Evolutionary conservation across 2,888 invertebrate species (phyloP), one percentile per base, ranked within the genome.

Genomic region (Hartigia nigra): DNA sequence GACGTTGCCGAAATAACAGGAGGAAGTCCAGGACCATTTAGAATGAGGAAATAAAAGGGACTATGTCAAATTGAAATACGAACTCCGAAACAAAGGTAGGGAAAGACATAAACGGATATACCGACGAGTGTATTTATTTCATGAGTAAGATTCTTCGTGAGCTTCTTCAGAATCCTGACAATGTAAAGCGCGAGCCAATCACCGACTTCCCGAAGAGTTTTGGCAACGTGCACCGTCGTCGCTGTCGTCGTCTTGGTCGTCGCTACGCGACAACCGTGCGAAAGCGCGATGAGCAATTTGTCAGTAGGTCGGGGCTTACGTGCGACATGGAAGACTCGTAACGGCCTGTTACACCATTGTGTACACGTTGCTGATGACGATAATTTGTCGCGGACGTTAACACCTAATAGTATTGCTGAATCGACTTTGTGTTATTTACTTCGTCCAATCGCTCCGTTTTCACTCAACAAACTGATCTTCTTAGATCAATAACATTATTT

Each of bases 221-320:
- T 88, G 88, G 88, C 87, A 88, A 83, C 83, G 78, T 9, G 72
- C 76, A 80, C 78, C 84, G 88, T 86, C 85, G 84, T 81, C 83
- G 75, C 77, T 82, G 82, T 81, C 82, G 39, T 39, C 23, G 39
- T 55, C 39, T 55, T 55, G 39, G 23, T 55, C 39, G 39, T 23
- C 55, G 23, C 14, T 55, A 55, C 55, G 23, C 55, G 55, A 55
- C 55, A 55, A 55, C 55, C 55, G 55, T 55, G 55, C 55, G 80
- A 81, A 83, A 81, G 82, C 83, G 80, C 82, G 84, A 83, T 81
- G 55, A 83, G 84, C 84, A 87, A 88, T 87, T 88, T 88, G 87
- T 88, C 88, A 88, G 82, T 77, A 74, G 31, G 74, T 55, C 69
- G 72, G 72, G 72, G 72, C 12, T 72, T 72, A 72, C 72, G 34